Percentiles rank a stretch among this genome's conserved stretches.
Conservation (phyloP, 1,140 invertebrate species). For the Ditylenchus dipsaci region DNA sequence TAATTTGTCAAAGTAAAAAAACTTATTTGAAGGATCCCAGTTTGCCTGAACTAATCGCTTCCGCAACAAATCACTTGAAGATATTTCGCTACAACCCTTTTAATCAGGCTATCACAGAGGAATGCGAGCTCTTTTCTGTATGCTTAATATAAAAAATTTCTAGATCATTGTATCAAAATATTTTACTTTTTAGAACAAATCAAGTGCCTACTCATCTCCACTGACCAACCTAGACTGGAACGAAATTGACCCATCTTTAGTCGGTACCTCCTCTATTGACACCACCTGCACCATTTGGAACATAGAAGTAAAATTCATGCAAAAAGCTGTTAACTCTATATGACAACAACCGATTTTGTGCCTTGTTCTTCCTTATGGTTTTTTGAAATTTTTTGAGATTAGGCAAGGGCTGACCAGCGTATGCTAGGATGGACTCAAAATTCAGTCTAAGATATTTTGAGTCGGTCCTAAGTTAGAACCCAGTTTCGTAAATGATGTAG, state of each 20-base stretch:
- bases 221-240: slow-evolving; percentile 99
- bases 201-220: slow-evolving; percentile 98
- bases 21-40: slow-evolving; percentile 18
- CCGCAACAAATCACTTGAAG: slow-evolving; percentile 42
- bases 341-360: too few relatives aligned
- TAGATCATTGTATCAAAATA: slow-evolving; percentile 20
- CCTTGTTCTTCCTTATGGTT: too few relatives aligned
- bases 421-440: too few relatives aligned
- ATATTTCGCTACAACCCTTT: slow-evolving; percentile 38
- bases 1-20: too few relatives aligned
- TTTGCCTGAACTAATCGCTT: slow-evolving; percentile 30
- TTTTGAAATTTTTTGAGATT: too few relatives aligned
- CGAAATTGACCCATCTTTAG: slow-evolving; percentile 94
- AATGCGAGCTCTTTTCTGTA: slow-evolving; percentile 26
- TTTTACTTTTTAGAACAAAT: slow-evolving; percentile 67
- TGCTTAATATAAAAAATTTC: not conserved
- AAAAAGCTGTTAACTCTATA: too few relatives aligned
- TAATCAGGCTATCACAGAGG: slow-evolving; percentile 8
- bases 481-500: too few relatives aligned
- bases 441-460: too few relatives aligned
- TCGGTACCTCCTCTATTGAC: slow-evolving; percentile 97
- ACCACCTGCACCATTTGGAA: slow-evolving; percentile 99
- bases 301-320: slow-evolving; percentile 75
- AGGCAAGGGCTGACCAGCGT: too few relatives aligned
- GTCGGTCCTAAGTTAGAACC: too few relatives aligned